These are phyloP conservation scores for Corythornis vintsioides DNA, from an alignment of 2,113 vertebrate species.

Conservation along the genomic window DNA sequence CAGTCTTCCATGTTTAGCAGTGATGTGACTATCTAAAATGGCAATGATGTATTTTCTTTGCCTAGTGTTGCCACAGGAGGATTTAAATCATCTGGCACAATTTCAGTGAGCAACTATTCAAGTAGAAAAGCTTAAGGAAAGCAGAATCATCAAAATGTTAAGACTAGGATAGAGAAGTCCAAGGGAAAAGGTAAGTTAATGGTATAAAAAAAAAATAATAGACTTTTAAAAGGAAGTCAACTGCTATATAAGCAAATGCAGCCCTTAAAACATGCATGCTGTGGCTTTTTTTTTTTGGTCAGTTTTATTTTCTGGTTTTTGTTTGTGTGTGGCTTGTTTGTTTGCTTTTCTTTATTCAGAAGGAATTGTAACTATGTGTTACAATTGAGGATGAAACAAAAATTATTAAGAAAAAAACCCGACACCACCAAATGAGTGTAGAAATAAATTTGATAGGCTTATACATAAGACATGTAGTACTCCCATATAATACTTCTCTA, in stretches of 20 bases:
- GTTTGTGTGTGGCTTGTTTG: neutral
- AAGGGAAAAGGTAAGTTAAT: neutral
- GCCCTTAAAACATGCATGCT: neutral
- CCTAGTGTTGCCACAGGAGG: neutral
- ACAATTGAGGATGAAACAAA: neutral
- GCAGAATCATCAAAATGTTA: neutral
- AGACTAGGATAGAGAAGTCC: neutral
- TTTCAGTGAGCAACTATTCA: neutral
- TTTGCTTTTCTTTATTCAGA: neutral
- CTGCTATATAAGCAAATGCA: neutral
- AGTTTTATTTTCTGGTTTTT: rapidly evolving
- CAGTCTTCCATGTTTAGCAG: neutral
- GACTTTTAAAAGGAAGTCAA: neutral
- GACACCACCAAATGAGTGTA: neutral
- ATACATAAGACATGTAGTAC: neutral
- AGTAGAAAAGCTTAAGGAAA: neutral
- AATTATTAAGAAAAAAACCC: neutral
- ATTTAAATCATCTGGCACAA: slow-evolving; percentile 4
- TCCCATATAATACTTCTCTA: neutral
- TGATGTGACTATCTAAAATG: neutral
- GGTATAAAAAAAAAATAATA: neutral
- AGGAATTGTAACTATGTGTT: neutral
- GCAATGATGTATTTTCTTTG: neutral
- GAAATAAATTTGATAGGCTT: neutral
- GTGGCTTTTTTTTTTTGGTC: too few relatives aligned